Percentiles rank a stretch among this genome's conserved stretches.
Evolutionary conservation across 1,140 invertebrate genomes (phyloP).

Genomic region (Drosophila sechellia): DNA sequence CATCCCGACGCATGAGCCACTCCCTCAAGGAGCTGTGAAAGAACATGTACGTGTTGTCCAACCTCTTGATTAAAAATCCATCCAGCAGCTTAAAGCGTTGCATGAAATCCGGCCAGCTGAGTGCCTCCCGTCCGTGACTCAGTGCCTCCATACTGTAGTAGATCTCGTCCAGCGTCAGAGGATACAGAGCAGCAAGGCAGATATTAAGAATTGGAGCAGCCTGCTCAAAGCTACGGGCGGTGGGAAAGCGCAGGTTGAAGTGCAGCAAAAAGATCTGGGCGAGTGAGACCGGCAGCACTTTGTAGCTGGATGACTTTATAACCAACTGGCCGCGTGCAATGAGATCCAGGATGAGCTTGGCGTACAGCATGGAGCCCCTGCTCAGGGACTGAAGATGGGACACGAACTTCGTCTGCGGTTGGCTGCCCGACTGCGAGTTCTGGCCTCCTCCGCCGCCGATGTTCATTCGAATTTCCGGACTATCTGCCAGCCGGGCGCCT

Average conservation of each 20-base stretch:
- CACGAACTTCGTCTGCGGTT: conserved; percentile 89
- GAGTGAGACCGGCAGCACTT: conserved; percentile 95
- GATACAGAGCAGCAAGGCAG: conserved; percentile 95
- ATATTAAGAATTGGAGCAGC: conserved; percentile 94
- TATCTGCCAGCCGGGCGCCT: conserved; percentile 91
- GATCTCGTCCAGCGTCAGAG: conserved; percentile 95
- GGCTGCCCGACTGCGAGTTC: conserved; percentile 84
- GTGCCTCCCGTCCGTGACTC: conserved; percentile 89
- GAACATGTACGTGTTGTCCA: conserved; percentile 97
- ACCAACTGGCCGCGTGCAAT: conserved; percentile 96
- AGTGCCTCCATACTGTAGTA: conserved; percentile 97
- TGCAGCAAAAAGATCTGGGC: conserved; percentile 96
- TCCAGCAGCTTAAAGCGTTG: conserved; percentile 93
- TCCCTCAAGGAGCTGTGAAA: conserved; percentile 98
- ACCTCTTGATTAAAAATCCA: conserved; percentile 94
- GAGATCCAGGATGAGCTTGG: conserved; percentile 96
- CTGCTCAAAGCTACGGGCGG: conserved; percentile 94
- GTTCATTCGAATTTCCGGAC: conserved; percentile 92
- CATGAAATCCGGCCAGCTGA: conserved; percentile 93
- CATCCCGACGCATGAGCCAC: conserved; percentile 96
- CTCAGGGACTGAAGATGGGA: conserved; percentile 93
- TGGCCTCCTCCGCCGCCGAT: conserved; percentile 85
- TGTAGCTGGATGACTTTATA: conserved; percentile 96
- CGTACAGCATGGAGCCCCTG: conserved; percentile 95
- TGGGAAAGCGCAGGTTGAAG: conserved; percentile 97